Evolutionary conservation across 2,797 vertebrate species (phyloP).

Genomic region (Micrastur ruficollis): DNA sequence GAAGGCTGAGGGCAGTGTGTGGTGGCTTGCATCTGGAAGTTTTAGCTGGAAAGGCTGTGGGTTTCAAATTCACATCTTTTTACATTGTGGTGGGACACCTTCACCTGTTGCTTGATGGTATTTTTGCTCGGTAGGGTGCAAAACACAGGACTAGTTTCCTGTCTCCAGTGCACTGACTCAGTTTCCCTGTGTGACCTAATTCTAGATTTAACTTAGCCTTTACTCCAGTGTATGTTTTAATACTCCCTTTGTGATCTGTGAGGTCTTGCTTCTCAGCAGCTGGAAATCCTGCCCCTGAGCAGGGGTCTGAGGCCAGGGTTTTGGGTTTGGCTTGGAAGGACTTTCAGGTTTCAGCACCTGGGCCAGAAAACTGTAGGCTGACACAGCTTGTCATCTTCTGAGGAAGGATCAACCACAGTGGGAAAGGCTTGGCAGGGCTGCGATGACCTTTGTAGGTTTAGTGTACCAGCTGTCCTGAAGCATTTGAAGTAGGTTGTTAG

Average conservation of each 20-base stretch:
- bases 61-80: not conserved
- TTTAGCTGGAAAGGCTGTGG: not conserved
- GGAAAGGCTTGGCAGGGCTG: not conserved
- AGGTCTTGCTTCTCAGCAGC: constrained; percentile 1
- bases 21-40: not conserved
- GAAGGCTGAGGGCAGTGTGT: not conserved
- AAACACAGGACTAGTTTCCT: not conserved
- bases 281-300: not conserved
- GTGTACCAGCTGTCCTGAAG: not conserved
- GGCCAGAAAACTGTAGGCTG: not conserved
- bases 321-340: not conserved
- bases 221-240: not conserved
- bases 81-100: not conserved
- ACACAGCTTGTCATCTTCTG: not conserved
- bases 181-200: not conserved
- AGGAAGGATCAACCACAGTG: not conserved
- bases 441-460: not conserved
- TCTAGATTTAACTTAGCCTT: not conserved
- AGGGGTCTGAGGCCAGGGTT: not conserved
- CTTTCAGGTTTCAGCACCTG: not conserved
- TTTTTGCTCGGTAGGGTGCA: not conserved
- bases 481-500: not conserved
- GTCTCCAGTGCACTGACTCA: not conserved
- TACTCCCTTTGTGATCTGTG: not conserved
- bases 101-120: not conserved